phyloP scores from a whole-genome alignment of 2,113 vertebrate genomes.

The Philantomba maxwellii region DNA sequence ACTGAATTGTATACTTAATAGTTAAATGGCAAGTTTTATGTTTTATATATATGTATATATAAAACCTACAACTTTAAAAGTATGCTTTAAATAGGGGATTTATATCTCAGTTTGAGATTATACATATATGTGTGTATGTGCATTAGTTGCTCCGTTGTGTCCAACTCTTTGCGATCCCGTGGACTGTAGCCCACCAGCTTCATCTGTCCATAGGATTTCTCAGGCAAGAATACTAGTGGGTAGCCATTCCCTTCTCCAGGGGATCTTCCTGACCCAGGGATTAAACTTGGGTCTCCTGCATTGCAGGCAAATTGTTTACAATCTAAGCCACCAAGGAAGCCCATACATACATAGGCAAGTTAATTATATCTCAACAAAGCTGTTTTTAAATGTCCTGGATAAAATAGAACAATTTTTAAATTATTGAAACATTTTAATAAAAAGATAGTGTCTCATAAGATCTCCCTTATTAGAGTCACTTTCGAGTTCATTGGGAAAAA shows the following conservation, averaged over 20 bases:
- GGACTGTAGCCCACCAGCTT: neutral
- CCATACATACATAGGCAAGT: neutral
- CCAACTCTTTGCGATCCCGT: rapidly evolving
- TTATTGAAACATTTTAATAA: neutral
- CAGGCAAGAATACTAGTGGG: neutral
- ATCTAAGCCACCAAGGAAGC: neutral
- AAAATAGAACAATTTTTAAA: neutral
- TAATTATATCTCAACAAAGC: neutral
- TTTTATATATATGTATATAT: too few relatives aligned
- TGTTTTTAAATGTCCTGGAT: neutral
- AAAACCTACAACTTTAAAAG: neutral
- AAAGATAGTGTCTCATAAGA: neutral
- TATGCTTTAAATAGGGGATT: neutral
- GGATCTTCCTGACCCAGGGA: neutral
- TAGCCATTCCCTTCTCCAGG: neutral
- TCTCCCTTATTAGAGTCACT: neutral
- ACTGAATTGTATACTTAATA: neutral
- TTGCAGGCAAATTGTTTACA: neutral
- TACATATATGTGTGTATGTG: neutral
- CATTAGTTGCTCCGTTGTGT: neutral
- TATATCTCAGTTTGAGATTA: neutral
- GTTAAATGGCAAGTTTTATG: neutral
- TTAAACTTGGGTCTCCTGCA: neutral
- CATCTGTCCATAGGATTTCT: neutral
- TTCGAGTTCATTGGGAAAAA: neutral